phyloP scores from a whole-genome alignment of 2,113 vertebrate species.

The Actinemys pallida region DNA sequence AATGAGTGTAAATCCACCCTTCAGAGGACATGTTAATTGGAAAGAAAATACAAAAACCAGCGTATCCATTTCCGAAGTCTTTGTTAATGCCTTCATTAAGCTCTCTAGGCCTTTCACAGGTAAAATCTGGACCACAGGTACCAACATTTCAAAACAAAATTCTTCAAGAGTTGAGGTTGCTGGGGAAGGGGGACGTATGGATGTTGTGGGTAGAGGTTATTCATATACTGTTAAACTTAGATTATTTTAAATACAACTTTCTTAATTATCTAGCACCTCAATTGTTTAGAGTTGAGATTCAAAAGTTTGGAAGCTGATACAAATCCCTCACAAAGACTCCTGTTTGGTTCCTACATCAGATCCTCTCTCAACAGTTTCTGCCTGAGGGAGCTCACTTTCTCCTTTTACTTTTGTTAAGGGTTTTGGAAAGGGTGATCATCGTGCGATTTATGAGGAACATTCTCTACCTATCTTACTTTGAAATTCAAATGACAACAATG shows the following conservation, averaged over 20 bases:
- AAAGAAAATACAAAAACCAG: not conserved
- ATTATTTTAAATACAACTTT: not conserved
- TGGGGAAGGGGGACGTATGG: not conserved
- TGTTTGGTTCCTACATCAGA: not conserved
- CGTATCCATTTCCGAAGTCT: conserved; percentile 38
- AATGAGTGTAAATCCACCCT: not conserved
- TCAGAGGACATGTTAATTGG: conserved; percentile 69
- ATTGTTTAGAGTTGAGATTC: fast-evolving
- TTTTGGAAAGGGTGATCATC: not conserved
- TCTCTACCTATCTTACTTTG: not conserved
- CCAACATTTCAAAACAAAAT: not conserved
- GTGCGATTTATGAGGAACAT: not conserved
- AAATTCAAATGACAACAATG: not conserved
- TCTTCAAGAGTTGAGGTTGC: conserved; percentile 20
- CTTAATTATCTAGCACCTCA: not conserved
- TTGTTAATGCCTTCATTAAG: conserved; percentile 57
- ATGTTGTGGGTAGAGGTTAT: not conserved
- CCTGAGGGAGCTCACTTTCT: not conserved
- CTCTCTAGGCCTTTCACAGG: conserved; percentile 40
- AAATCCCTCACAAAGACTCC: not conserved
- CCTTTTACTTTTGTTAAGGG: not conserved
- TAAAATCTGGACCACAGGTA: conserved; percentile 46
- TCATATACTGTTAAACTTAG: not conserved
- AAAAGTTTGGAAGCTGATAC: not conserved
- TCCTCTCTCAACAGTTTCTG: not conserved